Evolutionary conservation across 2,113 vertebrate species (phyloP).

Genomic region (Tyto alba): DNA sequence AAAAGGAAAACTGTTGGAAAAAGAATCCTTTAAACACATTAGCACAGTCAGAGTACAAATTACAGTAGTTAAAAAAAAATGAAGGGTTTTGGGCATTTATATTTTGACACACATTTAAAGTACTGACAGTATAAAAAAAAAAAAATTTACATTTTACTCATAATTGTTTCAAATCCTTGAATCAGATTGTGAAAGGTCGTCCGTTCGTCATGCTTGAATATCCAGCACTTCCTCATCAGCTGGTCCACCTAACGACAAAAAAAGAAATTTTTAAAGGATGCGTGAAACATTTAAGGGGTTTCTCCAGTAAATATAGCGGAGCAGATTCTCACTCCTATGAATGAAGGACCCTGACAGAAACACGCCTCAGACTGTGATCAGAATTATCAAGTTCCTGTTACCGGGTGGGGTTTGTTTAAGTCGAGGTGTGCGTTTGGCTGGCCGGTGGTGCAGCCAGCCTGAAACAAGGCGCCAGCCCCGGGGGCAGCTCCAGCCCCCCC

Average conservation of each 20-base stretch:
- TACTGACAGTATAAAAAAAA: not conserved
- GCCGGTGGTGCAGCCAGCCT: rapidly evolving
- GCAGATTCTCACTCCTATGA: not conserved
- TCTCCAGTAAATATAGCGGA: rapidly evolving
- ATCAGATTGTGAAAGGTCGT: constrained; percentile 88
- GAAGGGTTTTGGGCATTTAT: not conserved
- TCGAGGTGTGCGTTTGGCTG: not conserved
- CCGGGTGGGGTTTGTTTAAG: too few species aligned
- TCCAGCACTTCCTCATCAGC: constrained; percentile 93
- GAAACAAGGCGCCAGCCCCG: too few species aligned
- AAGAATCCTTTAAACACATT: not conserved
- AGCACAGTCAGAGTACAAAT: constrained; percentile 49
- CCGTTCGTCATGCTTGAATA: constrained; percentile 78
- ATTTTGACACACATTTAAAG: not conserved
- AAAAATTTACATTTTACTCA: constrained; percentile 65
- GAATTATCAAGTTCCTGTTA: too few species aligned
- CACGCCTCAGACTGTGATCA: rapidly evolving
- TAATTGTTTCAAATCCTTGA: constrained; percentile 81
- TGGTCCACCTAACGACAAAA: constrained; percentile 80
- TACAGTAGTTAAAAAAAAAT: constrained; percentile 12
- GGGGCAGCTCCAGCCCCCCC: too few species aligned
- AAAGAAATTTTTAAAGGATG: rapidly evolving
- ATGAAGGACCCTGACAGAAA: too few species aligned
- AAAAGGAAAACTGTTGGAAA: constrained; percentile 11
- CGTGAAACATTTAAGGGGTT: rapidly evolving